phyloP scores from a whole-genome alignment of 2,888 invertebrate genomes.

The Drosophila meridiana region DNA sequence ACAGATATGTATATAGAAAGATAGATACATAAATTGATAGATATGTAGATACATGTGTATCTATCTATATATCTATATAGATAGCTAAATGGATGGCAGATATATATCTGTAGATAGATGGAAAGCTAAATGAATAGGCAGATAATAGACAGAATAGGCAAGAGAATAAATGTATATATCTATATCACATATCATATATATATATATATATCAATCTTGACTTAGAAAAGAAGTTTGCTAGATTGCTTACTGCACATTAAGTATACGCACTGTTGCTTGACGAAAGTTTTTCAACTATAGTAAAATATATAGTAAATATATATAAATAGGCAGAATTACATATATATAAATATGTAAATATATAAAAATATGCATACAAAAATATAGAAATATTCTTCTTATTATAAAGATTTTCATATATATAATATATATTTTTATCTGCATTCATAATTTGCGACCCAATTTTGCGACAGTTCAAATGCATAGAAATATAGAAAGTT shows the following conservation, averaged over 20 bases:
- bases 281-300: neutral
- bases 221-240: neutral
- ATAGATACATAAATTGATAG: neutral
- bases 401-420: neutral
- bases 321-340: neutral
- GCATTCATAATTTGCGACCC: conserved; percentile 28
- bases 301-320: neutral
- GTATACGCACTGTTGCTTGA: conserved; percentile 21
- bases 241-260: neutral
- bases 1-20: neutral
- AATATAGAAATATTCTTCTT: too few relatives aligned
- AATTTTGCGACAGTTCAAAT: conserved; percentile 13
- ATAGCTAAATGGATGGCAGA: neutral
- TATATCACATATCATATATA: neutral
- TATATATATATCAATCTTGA: neutral
- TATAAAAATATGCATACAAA: neutral
- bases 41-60: too few relatives aligned
- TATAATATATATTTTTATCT: neutral
- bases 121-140: neutral
- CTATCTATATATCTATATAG: neutral
- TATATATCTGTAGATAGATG: neutral
- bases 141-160: neutral
- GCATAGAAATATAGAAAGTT: neutral
- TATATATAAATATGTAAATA: neutral
- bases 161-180: neutral